phyloP scores from a whole-genome alignment of 1,140 invertebrate species.

The Leptinotarsa defecta region DNA sequence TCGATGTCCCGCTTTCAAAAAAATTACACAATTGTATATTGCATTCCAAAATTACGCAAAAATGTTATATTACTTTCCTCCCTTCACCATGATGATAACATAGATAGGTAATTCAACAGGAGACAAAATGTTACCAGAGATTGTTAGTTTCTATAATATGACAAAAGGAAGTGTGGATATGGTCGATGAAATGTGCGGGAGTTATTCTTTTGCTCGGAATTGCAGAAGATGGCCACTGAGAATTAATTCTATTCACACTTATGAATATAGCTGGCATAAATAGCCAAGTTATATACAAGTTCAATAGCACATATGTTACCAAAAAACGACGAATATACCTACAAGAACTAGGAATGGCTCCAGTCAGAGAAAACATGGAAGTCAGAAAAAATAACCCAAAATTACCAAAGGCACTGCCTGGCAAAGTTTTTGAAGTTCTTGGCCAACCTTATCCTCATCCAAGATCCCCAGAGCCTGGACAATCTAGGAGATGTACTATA shows the following conservation, averaged over 20 bases:
- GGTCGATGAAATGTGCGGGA: neutral
- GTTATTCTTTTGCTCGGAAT: neutral
- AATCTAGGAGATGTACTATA: too few relatives aligned
- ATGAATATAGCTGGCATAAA: neutral
- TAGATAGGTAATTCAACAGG: neutral
- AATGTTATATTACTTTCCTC: neutral
- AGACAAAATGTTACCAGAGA: neutral
- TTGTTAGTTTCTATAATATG: neutral
- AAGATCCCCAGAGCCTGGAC: too few relatives aligned
- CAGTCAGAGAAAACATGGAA: neutral
- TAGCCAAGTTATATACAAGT: neutral
- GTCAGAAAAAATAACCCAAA: neutral
- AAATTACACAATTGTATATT: neutral
- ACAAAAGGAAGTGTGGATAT: neutral
- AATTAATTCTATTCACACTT: neutral
- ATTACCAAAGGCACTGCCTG: neutral
- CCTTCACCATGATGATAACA: neutral
- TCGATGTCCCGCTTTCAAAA: slow-evolving; percentile 10
- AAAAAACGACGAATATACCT: neutral
- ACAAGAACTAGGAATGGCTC: neutral
- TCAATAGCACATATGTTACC: neutral
- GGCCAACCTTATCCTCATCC: too few relatives aligned
- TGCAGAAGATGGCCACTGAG: neutral
- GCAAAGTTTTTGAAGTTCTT: neutral
- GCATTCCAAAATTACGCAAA: neutral